These are phyloP conservation scores for Trididemnum nubilum DNA, from an alignment of 23 tunicate species.

Conservation along the genomic window DNA sequence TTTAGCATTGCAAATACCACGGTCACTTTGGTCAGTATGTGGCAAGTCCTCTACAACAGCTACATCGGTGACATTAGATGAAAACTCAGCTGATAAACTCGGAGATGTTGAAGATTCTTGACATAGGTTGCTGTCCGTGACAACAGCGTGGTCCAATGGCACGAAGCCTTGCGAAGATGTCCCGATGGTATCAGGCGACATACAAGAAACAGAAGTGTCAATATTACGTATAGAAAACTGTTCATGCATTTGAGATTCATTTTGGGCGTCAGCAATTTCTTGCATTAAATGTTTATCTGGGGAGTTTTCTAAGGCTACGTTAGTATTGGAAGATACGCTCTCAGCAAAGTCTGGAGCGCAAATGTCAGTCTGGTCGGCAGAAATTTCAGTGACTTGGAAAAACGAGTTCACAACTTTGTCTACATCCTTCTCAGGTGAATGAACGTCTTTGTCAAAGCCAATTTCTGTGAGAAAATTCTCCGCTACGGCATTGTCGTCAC, in stretches of 20 bases:
- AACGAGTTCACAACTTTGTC: conserved; percentile 18
- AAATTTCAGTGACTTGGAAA: conserved; percentile 26
- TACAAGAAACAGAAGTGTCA: background rate
- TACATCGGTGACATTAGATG: background rate
- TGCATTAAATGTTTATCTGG: background rate
- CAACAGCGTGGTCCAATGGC: background rate
- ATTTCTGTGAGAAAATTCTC: background rate
- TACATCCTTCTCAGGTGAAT: background rate
- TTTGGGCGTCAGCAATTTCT: too few relatives aligned
- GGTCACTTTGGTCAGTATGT: background rate
- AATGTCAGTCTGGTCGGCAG: background rate
- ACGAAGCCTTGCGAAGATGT: background rate
- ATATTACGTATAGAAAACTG: background rate
- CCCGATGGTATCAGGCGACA: background rate
- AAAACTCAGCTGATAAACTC: too few relatives aligned
- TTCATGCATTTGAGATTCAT: background rate
- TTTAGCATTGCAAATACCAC: background rate
- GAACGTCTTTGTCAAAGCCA: background rate
- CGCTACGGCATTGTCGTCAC: background rate
- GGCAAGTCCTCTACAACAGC: background rate
- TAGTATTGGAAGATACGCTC: background rate
- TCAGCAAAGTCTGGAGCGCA: conserved; percentile 16
- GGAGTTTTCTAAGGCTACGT: background rate
- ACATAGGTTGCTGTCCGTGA: background rate
- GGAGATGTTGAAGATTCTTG: background rate